These are phyloP conservation scores for Mechanitis mazaeus DNA, from an alignment of 2,888 invertebrate genomes.

Conservation along the genomic window DNA sequence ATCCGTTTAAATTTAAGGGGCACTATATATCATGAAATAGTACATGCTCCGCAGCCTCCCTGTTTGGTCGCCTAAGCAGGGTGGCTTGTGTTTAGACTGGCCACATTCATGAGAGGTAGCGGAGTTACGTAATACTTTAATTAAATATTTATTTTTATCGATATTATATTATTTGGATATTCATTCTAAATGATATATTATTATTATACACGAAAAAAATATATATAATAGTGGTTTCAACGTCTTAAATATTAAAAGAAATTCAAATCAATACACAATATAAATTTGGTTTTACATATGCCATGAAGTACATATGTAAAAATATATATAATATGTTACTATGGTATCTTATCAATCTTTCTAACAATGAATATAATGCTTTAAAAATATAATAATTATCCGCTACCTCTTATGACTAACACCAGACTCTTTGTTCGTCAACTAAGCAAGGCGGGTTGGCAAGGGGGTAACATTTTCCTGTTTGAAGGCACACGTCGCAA, in stretches of 20 bases:
- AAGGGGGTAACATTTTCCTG: slow-evolving; percentile 67
- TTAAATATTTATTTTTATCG: too few species aligned
- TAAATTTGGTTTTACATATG: too few species aligned
- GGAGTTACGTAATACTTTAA: slow-evolving; percentile 18
- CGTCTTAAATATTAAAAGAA: too few species aligned
- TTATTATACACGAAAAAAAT: too few species aligned
- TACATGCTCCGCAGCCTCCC: slow-evolving; percentile 53
- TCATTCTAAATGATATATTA: too few species aligned
- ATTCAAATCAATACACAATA: too few species aligned
- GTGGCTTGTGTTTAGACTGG: slow-evolving; percentile 61
- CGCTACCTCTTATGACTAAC: slow-evolving; percentile 32
- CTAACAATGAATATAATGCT: too few species aligned
- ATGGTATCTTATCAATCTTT: too few species aligned
- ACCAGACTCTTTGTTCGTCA: slow-evolving; percentile 51
- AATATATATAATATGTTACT: too few species aligned
- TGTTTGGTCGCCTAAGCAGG: slow-evolving; percentile 73
- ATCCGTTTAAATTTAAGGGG: slow-evolving; percentile 75
- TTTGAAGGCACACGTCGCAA: slow-evolving; percentile 75
- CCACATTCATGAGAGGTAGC: slow-evolving; percentile 29
- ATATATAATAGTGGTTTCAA: too few species aligned
- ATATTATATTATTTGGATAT: background rate
- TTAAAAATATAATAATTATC: background rate
- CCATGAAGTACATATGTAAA: too few species aligned
- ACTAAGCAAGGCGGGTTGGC: slow-evolving; percentile 60
- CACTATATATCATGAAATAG: slow-evolving; percentile 72